These are phyloP conservation scores for Zophobas morio DNA, from an alignment of 1,140 invertebrate species.

Conservation along the genomic window DNA sequence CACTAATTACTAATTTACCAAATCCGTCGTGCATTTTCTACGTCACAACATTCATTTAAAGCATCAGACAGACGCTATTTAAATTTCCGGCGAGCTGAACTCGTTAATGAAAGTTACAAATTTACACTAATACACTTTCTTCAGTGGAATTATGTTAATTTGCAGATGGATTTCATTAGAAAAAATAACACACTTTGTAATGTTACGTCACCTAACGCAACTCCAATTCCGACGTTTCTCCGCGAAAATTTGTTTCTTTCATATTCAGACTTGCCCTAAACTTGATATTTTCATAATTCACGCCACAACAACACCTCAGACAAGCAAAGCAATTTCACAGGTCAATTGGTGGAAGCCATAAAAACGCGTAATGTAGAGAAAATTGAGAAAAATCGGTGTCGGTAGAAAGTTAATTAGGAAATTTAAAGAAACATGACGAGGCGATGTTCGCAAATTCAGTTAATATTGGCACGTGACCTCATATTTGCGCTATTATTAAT, in stretches of 20 bases:
- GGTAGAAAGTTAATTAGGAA: constrained; percentile 11
- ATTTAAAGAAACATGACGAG: neutral
- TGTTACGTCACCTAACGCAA: neutral
- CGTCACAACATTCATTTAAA: neutral
- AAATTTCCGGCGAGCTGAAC: neutral
- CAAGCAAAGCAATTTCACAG: constrained; percentile 35
- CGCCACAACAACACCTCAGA: neutral
- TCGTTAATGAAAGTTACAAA: constrained; percentile 36
- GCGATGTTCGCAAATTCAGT: neutral
- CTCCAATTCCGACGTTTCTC: too few relatives aligned
- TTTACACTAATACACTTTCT: constrained; percentile 23
- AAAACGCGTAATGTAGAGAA: constrained; percentile 8
- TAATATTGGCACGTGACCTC: neutral
- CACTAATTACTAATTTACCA: neutral
- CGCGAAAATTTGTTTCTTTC: too few relatives aligned
- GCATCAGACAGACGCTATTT: neutral
- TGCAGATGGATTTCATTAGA: constrained; percentile 2
- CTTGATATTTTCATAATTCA: constrained; percentile 10
- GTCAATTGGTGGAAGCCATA: constrained; percentile 1
- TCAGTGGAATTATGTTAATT: constrained; percentile 20
- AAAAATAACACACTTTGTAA: neutral
- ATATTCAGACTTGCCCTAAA: too few relatives aligned
- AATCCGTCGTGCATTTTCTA: too few relatives aligned
- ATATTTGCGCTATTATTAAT: constrained; percentile 11
- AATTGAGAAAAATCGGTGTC: constrained; percentile 30